A percentile compares a stretch with the other conserved stretches of the same genome.
phyloP scores from a whole-genome alignment of 1,140 invertebrate genomes.

The Drosophila orosa region DNA sequence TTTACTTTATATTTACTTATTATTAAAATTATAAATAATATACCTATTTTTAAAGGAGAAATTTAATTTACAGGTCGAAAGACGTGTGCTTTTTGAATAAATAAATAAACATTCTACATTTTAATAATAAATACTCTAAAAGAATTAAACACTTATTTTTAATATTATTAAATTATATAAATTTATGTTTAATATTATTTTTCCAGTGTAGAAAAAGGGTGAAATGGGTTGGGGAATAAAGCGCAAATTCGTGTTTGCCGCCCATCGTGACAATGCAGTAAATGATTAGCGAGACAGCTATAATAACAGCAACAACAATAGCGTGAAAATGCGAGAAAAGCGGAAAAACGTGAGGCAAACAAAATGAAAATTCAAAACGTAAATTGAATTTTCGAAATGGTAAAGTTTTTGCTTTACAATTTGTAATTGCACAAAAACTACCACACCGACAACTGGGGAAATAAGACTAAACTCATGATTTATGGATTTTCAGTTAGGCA shows the following conservation, averaged over 20 bases:
- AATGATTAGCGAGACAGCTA: slow-evolving; percentile 56
- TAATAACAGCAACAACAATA: slow-evolving; percentile 17
- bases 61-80: not conserved
- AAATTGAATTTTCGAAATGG: slow-evolving; percentile 41
- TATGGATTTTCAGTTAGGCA: too few relatives aligned
- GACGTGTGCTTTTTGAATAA: not conserved
- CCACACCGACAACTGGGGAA: slow-evolving; percentile 9
- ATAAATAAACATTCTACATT: not conserved
- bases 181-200: not conserved
- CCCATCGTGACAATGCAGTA: slow-evolving; percentile 50
- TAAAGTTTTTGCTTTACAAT: slow-evolving; percentile 1
- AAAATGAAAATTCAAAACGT: slow-evolving; percentile 11
- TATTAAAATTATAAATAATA: too few relatives aligned
- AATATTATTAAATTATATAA: not conserved
- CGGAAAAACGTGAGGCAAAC: slow-evolving; percentile 20
- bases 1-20: too few relatives aligned
- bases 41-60: too few relatives aligned
- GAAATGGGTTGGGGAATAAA: slow-evolving; percentile 1
- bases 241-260: slow-evolving; percentile 50
- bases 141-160: too few relatives aligned
- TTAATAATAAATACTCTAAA: not conserved
- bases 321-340: slow-evolving; percentile 13
- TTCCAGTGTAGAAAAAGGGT: not conserved
- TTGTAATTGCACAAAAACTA: slow-evolving; percentile 39
- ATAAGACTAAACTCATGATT: slow-evolving; percentile 3